Percentiles rank a stretch among this genome's conserved stretches.
phyloP scores from a whole-genome alignment of 2,113 vertebrate genomes.

The Nycticorax nycticorax region DNA sequence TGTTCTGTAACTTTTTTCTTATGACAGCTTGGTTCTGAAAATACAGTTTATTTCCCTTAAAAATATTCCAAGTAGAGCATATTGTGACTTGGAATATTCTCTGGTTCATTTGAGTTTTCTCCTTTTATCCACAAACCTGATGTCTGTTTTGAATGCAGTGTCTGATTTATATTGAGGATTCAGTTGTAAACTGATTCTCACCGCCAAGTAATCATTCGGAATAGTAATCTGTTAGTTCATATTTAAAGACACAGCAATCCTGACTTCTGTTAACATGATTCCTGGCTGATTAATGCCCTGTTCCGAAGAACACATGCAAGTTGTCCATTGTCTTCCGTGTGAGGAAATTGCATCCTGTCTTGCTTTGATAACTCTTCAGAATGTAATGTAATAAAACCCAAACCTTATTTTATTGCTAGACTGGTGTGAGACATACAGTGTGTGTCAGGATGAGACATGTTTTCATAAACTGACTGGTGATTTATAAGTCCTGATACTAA shows the following conservation, averaged over 20 bases:
- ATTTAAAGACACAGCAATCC: neutral
- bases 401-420: slow-evolving; percentile 23
- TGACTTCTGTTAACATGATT: slow-evolving; percentile 30
- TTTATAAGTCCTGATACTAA: slow-evolving; percentile 38
- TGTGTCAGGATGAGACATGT: slow-evolving; percentile 17
- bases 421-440: neutral
- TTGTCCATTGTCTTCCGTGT: neutral
- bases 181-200: neutral
- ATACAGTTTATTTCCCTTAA: neutral
- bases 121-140: neutral
- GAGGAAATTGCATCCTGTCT: slow-evolving; percentile 36
- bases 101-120: neutral
- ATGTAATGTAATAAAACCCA: neutral
- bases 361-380: slow-evolving; percentile 41
- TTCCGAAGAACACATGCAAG: neutral
- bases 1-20: neutral
- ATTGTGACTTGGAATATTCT: neutral
- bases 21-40: neutral
- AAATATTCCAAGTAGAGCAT: neutral
- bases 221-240: neutral
- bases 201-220: neutral
- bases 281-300: slow-evolving; percentile 14
- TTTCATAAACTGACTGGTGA: slow-evolving; percentile 30
- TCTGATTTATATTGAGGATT: neutral
- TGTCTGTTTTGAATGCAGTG: neutral